A percentile compares a stretch with the other conserved stretches of the same genome.
Evolutionary conservation across 2,113 vertebrate species (phyloP).

Genomic region (Oreochromis niloticus): DNA sequence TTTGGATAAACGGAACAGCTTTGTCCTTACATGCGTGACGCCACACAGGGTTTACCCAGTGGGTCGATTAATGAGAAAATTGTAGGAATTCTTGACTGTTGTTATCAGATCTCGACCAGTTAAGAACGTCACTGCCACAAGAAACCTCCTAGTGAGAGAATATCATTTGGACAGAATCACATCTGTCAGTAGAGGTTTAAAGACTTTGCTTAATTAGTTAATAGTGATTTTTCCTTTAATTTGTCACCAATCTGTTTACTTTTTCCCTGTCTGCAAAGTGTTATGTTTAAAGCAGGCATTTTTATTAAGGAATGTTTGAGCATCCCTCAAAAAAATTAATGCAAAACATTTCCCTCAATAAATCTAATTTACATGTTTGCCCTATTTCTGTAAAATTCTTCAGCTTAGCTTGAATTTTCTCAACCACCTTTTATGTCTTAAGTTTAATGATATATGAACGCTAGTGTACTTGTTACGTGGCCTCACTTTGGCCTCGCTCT

Average conservation of each 20-base stretch:
- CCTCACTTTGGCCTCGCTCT: conserved; percentile 71
- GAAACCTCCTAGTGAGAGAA: neutral
- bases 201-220: neutral
- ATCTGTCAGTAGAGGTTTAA: neutral
- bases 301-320: neutral
- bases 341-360: neutral
- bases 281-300: neutral
- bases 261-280: neutral
- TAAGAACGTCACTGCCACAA: neutral
- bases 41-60: neutral
- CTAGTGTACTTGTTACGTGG: conserved; percentile 55
- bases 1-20: neutral
- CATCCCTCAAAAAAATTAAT: neutral
- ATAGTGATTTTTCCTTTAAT: conserved; percentile 2
- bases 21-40: neutral
- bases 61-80: neutral
- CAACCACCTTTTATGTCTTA: neutral
- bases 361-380: neutral
- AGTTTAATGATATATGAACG: conserved; percentile 19
- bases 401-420: neutral
- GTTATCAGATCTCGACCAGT: neutral
- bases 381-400: neutral
- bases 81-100: neutral
- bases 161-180: neutral
- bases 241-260: conserved; percentile 5